Evolutionary conservation across 2,113 vertebrate species (phyloP).

Genomic region (Epinephelus lanceolatus): DNA sequence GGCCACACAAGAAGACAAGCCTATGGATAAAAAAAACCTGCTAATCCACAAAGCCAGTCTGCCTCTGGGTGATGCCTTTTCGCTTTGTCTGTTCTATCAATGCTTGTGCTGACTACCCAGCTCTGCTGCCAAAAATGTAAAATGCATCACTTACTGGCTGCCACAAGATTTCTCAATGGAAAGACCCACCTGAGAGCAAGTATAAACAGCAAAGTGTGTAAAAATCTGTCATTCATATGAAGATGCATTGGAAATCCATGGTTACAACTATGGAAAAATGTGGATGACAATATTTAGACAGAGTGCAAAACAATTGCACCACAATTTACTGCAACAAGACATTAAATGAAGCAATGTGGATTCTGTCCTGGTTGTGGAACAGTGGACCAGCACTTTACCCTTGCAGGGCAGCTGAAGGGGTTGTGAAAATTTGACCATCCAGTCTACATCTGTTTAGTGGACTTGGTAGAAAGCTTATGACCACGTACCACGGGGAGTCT

Average conservation of each 20-base stretch:
- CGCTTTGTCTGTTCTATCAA: conserved; percentile 22
- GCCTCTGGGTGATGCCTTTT: conserved; percentile 25
- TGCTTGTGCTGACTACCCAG: background rate
- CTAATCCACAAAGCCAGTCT: conserved; percentile 43
- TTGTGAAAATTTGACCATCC: too few relatives aligned
- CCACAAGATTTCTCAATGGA: conserved; percentile 14
- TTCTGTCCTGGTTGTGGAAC: too few relatives aligned
- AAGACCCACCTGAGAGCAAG: conserved; percentile 38
- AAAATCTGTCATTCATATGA: background rate
- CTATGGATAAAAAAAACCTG: conserved; percentile 16
- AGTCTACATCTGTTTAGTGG: too few relatives aligned
- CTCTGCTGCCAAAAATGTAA: conserved; percentile 48
- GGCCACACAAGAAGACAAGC: conserved; percentile 13
- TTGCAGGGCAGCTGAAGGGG: too few relatives aligned
- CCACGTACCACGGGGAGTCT: too few relatives aligned
- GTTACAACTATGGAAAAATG: background rate
- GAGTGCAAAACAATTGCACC: too few relatives aligned
- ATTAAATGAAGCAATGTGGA: too few relatives aligned
- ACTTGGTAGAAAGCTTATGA: too few relatives aligned
- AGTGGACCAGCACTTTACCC: too few relatives aligned
- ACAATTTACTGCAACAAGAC: too few relatives aligned
- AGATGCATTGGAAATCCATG: background rate
- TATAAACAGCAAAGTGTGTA: conserved; percentile 14
- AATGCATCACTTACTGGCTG: conserved; percentile 31
- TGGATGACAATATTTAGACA: background rate